Conservation (phyloP, 2,888 invertebrate genomes). For the Fissipunctia ypsillon region DNA sequence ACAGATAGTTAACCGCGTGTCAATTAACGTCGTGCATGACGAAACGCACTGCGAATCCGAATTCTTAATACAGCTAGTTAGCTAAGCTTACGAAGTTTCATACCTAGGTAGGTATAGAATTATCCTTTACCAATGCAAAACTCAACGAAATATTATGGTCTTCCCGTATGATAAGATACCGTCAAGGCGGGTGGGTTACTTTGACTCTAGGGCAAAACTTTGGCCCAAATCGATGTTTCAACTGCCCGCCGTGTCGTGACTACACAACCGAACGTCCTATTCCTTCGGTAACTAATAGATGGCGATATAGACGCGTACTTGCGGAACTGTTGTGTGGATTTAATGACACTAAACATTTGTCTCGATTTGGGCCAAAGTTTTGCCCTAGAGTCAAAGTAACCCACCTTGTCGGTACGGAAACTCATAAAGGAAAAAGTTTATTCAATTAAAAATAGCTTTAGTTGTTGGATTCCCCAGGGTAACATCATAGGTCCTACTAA, state of each 20-base stretch:
- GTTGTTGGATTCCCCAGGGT: slow-evolving; percentile 5
- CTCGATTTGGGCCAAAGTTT: too few species aligned
- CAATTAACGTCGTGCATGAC: slow-evolving; percentile 37
- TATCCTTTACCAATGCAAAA: not conserved
- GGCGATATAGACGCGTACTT: too few species aligned
- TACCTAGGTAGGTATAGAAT: not conserved
- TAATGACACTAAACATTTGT: too few species aligned
- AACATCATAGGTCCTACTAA: slow-evolving; percentile 10
- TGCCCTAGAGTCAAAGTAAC: too few species aligned
- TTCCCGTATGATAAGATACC: not conserved
- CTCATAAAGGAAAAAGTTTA: not conserved
- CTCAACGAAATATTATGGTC: not conserved
- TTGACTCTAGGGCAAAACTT: too few species aligned
- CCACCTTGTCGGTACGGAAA: too few species aligned
- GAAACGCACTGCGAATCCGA: slow-evolving; percentile 27
- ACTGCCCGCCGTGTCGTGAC: too few species aligned
- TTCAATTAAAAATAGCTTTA: not conserved
- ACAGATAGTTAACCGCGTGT: slow-evolving; percentile 35
- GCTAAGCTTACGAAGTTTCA: slow-evolving; percentile 12
- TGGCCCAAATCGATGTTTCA: too few species aligned
- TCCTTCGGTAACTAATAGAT: too few species aligned
- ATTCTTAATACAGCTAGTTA: slow-evolving; percentile 50
- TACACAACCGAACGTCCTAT: too few species aligned
- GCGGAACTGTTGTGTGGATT: too few species aligned
- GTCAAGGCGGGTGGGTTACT: too few species aligned